Base-by-base conservation (phyloP, 2,113 vertebrate genomes). In the Engraulis encrasicolus region DNA sequence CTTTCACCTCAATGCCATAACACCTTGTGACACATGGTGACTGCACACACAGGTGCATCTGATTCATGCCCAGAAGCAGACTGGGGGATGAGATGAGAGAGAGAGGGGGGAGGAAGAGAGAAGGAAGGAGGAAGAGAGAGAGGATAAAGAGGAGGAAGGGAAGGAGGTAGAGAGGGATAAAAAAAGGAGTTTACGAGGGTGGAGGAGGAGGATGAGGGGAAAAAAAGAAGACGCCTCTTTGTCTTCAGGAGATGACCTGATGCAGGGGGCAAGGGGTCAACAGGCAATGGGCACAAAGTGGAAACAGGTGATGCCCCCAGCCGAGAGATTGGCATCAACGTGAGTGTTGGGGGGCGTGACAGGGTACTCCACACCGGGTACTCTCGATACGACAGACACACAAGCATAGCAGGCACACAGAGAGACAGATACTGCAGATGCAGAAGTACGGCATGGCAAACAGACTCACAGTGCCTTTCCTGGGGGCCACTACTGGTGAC, bases 1-100 rank as follows among this genome's bases (percentile, higher is more conserved):
- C 54, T 20, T 54, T 14, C 54, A 2, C 54, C 49, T 19, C 20
- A 20, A n/a, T 18, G 19, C 37, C 9, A 34, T 83, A 84, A 84
- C 78, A 54, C 83, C 50, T 50, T 38, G 12, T 82, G 85, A 89
- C 82, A 71, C 61, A 82, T 78, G 79, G 85, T 86, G 86, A 81
- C 81, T 71, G 74, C 50, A 79, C 18, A 71, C 4, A 45, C 40
- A 45, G 61, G 61, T 71, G 58, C 61, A 36, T 31, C 79, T 82
- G 50, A 54, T 87, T 82, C 31, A 71, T 71, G 61, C 61, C 61
- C 27, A 71, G 61, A 15, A 14, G n/a, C n/a, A n/a, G n/a, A n/a
- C n/a, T n/a, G n/a, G n/a, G n/a, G n/a, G n/a, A n/a, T n/a, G n/a
- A n/a, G n/a, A n/a, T n/a, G n/a, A n/a, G n/a, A n/a, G n/a, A n/a